Percentiles rank a stretch among this genome's conserved stretches.
phyloP scores from a whole-genome alignment of 2,888 invertebrate genomes.

The Harmothoe impar region DNA sequence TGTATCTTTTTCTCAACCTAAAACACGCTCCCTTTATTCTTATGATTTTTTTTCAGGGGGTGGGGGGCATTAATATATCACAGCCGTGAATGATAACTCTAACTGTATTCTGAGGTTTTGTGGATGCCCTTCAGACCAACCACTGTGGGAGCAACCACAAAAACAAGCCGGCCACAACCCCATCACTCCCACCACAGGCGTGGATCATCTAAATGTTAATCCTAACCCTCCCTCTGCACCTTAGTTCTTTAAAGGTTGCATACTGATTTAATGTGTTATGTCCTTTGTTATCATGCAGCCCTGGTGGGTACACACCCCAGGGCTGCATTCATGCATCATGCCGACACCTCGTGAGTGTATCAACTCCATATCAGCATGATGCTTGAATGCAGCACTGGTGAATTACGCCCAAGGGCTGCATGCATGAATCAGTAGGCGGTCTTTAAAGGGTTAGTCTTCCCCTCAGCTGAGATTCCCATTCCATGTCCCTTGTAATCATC shows the following conservation, averaged over 20 bases:
- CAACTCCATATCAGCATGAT: no score
- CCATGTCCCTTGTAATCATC: conserved; percentile 29
- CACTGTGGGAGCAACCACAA: not conserved
- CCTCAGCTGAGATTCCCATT: not conserved
- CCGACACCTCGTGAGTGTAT: not conserved
- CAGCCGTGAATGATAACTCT: no score
- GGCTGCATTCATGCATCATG: not conserved
- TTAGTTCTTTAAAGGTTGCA: not conserved
- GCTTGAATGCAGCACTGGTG: no score
- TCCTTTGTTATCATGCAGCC: not conserved
- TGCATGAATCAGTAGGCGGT: no score
- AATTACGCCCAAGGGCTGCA: no score
- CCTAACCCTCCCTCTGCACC: not conserved
- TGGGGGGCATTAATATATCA: no score
- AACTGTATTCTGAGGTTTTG: not conserved
- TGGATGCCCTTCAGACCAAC: not conserved
- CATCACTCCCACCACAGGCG: not conserved
- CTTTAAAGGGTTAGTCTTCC: no score
- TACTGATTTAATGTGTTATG: not conserved
- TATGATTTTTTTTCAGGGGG: no score
- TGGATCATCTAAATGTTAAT: conserved; percentile 17
- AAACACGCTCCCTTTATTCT: no score
- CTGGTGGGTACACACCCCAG: not conserved
- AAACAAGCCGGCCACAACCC: not conserved
- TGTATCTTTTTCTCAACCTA: no score